Conservation (phyloP, 2,888 invertebrate genomes). For the Fragum whitleyi region DNA sequence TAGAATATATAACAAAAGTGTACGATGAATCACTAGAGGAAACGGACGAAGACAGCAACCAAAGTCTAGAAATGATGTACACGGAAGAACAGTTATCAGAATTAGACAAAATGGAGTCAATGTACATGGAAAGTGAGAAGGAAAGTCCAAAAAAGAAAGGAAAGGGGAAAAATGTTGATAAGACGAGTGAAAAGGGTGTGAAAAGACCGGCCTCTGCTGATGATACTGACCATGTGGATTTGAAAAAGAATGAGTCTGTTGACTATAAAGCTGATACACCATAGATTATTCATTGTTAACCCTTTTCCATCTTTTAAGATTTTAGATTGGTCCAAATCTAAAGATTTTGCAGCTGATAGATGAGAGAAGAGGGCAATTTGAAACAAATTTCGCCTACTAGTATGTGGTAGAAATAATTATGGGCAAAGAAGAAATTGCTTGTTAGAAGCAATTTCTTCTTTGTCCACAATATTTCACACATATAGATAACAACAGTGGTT, state of each 20-base stretch:
- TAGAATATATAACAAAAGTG: conserved; percentile 67
- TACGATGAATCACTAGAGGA: conserved; percentile 65
- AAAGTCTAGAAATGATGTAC: conserved; percentile 41
- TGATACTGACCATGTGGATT: conserved; percentile 8
- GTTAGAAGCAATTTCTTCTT: neutral
- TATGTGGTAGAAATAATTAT: neutral
- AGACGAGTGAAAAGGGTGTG: neutral
- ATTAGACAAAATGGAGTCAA: conserved; percentile 1
- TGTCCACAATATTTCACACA: neutral
- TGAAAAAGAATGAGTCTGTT: conserved; percentile 45
- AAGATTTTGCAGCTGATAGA: neutral
- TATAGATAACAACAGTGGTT: no score
- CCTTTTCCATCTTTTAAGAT: neutral
- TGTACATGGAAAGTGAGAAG: conserved; percentile 8
- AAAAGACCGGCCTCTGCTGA: conserved; percentile 12
- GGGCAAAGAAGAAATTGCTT: neutral
- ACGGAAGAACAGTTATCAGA: conserved; percentile 11
- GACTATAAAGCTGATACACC: conserved; percentile 74
- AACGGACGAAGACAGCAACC: conserved; percentile 56
- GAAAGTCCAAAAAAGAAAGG: conserved; percentile 1
- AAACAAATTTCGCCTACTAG: no score
- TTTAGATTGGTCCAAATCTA: neutral
- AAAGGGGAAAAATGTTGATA: neutral
- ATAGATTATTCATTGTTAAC: conserved; percentile 38
- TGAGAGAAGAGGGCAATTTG: no score